These are phyloP conservation scores for Diadromus collaris DNA, from an alignment of 2,888 invertebrate species.

Conservation along the genomic window DNA sequence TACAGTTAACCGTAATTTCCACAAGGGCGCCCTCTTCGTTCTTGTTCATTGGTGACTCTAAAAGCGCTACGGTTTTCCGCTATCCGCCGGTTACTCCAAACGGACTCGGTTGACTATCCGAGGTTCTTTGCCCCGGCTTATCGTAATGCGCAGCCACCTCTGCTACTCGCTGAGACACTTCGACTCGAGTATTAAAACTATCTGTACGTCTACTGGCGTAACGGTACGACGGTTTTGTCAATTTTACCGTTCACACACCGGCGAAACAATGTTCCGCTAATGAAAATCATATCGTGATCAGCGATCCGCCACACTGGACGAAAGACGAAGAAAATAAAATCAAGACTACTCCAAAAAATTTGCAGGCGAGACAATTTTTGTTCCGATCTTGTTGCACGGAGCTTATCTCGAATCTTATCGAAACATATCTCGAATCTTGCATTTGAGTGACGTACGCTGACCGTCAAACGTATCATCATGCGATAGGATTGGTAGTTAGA, in stretches of 20 bases:
- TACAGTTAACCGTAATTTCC: slow-evolving; percentile 62
- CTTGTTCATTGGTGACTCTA: slow-evolving; percentile 56
- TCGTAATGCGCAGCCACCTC: neutral
- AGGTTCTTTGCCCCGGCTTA: neutral
- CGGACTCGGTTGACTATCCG: slow-evolving; percentile 15
- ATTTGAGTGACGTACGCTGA: no score
- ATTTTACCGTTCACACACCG: slow-evolving; percentile 27
- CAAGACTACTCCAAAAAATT: no score
- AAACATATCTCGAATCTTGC: no score
- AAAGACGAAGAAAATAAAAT: neutral
- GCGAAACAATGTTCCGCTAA: neutral
- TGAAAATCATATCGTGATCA: neutral
- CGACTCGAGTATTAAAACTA: slow-evolving; percentile 29
- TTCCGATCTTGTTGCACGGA: no score
- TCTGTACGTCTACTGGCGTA: slow-evolving; percentile 9
- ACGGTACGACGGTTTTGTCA: slow-evolving; percentile 37
- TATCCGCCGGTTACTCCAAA: slow-evolving; percentile 12
- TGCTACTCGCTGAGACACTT: slow-evolving; percentile 45
- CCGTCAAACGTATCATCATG: no score
- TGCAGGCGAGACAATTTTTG: no score
- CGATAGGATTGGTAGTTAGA: no score
- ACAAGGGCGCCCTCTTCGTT: slow-evolving; percentile 57
- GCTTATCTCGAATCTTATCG: no score
- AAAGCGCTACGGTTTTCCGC: slow-evolving; percentile 44
- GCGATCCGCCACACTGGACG: neutral